phyloP scores from a whole-genome alignment of 2,113 vertebrate genomes.

The Paradisaea rubra region DNA sequence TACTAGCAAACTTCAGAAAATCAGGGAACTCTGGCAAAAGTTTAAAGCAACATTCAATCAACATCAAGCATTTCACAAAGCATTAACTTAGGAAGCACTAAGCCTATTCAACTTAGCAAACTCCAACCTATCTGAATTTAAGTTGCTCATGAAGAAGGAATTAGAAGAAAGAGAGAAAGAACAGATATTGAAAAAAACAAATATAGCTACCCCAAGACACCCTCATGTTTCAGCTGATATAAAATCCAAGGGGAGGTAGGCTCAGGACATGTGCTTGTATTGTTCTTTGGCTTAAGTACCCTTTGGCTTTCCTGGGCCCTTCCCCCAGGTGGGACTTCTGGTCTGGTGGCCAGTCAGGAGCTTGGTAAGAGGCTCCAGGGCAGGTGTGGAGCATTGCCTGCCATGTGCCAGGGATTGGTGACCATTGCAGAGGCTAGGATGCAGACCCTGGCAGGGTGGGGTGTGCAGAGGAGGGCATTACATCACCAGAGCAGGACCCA shows the following conservation, averaged over 20 bases:
- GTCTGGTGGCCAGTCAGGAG: neutral
- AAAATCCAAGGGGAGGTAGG: neutral
- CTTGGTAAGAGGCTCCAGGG: neutral
- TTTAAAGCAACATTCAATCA: neutral
- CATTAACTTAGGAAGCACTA: neutral
- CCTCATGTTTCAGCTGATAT: neutral
- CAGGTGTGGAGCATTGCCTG: neutral
- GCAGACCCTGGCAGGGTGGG: fast-evolving
- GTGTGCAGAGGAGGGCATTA: neutral
- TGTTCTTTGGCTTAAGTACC: neutral
- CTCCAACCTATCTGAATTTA: neutral
- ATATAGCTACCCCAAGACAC: too few relatives aligned
- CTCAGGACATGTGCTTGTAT: neutral
- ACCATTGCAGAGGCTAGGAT: neutral
- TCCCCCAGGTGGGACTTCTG: neutral
- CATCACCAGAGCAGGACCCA: neutral
- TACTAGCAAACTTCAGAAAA: neutral
- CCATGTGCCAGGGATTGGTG: neutral
- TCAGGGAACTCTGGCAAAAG: neutral
- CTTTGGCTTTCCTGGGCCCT: neutral
- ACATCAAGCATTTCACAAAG: neutral
- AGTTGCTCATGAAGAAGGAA: neutral
- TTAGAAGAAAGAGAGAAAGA: neutral
- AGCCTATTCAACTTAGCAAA: neutral
- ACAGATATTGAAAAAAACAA: neutral